Conservation (phyloP, 2,797 vertebrate species). For the Aeoliscus strigatus region DNA sequence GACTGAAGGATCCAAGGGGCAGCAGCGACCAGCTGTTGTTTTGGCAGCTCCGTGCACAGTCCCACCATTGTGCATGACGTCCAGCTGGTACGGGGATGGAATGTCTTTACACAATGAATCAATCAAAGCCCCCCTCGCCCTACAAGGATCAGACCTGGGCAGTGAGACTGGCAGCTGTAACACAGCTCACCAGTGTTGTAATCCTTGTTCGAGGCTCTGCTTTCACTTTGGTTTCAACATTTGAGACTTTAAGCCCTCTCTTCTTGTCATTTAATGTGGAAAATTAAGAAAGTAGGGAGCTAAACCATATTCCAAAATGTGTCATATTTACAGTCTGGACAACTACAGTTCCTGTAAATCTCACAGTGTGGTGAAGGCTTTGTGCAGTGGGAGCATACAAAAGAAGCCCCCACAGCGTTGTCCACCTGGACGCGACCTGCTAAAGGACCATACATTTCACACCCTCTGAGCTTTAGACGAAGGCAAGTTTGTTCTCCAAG, state of each 20-base stretch:
- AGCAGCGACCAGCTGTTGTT: conserved; percentile 65
- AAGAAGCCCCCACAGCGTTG: conserved; percentile 3
- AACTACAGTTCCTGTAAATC: conserved; percentile 20
- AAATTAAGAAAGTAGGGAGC: conserved; percentile 14
- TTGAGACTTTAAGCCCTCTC: conserved; percentile 20
- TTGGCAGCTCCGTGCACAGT: conserved; percentile 56
- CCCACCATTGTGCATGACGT: conserved; percentile 63
- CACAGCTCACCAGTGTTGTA: conserved; percentile 30
- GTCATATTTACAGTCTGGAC: conserved; percentile 27
- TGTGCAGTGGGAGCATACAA: conserved; percentile 1
- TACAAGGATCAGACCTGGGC: conserved; percentile 47
- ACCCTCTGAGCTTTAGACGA: conserved; percentile 19
- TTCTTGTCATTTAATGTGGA: conserved; percentile 34
- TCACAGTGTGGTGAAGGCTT: conserved; percentile 3
- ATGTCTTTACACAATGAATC: conserved; percentile 59
- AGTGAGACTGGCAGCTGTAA: conserved; percentile 58
- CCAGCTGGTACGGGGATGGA: conserved; percentile 67
- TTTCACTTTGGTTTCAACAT: conserved; percentile 34
- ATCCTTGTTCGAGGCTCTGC: conserved; percentile 43
- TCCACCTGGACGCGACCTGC: conserved; percentile 20
- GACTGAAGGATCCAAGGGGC: no score
- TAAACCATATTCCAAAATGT: conserved; percentile 14
- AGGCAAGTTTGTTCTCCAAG: conserved; percentile 16
- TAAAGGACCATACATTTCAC: conserved; percentile 20
- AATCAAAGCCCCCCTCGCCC: conserved; percentile 57